Conservation (phyloP, 1,140 invertebrate species). For the Zophobas morio region DNA sequence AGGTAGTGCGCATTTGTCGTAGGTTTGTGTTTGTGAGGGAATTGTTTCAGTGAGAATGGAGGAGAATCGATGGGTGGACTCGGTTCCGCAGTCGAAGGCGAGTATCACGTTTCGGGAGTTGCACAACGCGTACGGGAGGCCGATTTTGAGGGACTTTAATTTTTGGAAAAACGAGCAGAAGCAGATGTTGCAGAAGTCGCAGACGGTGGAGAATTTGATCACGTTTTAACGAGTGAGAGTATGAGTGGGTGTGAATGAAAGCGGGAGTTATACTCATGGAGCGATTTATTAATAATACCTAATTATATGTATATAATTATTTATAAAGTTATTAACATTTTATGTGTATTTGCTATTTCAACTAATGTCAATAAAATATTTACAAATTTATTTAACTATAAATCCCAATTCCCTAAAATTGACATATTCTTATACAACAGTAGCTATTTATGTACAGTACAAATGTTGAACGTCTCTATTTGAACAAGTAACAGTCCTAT, state of each 20-base stretch:
- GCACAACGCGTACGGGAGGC: slow-evolving; percentile 78
- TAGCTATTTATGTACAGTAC: slow-evolving; percentile 65
- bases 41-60: slow-evolving; percentile 57
- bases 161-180: slow-evolving; percentile 74
- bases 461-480: slow-evolving; percentile 47
- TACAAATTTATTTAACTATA: slow-evolving; percentile 68
- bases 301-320: slow-evolving; percentile 68
- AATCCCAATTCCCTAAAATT: slow-evolving; percentile 68
- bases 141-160: slow-evolving; percentile 78
- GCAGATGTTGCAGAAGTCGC: slow-evolving; percentile 51
- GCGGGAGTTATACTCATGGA: slow-evolving; percentile 58
- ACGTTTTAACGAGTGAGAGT: slow-evolving; percentile 52
- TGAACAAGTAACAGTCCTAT: slow-evolving; percentile 64
- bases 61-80: slow-evolving; percentile 49
- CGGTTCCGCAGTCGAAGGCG: slow-evolving; percentile 59
- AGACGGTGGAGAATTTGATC: slow-evolving; percentile 56
- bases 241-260: slow-evolving; percentile 7
- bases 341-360: slow-evolving; percentile 67
- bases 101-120: slow-evolving; percentile 80
- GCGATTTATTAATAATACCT: slow-evolving; percentile 66
- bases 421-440: slow-evolving; percentile 67
- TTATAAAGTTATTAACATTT: slow-evolving; percentile 68
- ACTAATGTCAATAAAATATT: slow-evolving; percentile 68
- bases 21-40: background rate
- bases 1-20: slow-evolving; percentile 59